Evolutionary conservation across 2,113 vertebrate species (phyloP).

Genomic region (Scopus umbretta): DNA sequence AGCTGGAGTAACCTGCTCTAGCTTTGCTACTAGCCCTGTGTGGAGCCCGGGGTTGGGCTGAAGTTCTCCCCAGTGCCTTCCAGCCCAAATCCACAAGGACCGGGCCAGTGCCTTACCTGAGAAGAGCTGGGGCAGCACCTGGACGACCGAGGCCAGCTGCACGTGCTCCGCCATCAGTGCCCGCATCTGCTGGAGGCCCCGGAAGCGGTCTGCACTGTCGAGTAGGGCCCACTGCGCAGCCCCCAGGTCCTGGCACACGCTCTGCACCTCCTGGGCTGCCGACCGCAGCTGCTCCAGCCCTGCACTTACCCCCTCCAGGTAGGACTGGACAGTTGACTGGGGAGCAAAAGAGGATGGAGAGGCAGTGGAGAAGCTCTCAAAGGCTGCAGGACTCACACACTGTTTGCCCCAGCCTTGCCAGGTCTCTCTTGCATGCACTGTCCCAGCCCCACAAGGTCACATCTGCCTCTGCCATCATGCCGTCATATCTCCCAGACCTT

Average conservation of each 20-base stretch:
- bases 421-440: neutral
- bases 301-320: conserved; percentile 87
- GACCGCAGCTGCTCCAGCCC: conserved; percentile 85
- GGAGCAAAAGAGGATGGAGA: neutral
- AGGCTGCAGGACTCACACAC: neutral
- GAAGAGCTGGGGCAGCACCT: conserved; percentile 86
- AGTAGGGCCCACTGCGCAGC: conserved; percentile 70
- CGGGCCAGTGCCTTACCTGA: conserved; percentile 72
- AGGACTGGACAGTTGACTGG: conserved; percentile 91
- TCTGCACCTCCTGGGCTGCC: conserved; percentile 75
- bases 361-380: neutral
- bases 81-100: neutral
- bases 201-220: conserved; percentile 53
- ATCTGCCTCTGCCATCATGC: neutral
- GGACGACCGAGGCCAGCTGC: conserved; percentile 84
- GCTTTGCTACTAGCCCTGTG: neutral
- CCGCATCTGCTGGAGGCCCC: conserved; percentile 74
- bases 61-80: neutral
- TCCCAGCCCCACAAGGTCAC: neutral
- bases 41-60: fast-evolving
- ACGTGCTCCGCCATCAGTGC: conserved; percentile 73
- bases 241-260: conserved; percentile 73
- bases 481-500: neutral
- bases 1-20: neutral
- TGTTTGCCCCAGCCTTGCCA: neutral